Percentiles rank a stretch among this genome's conserved stretches.
These are phyloP conservation scores for Halesus radiatus DNA, from an alignment of 1,140 invertebrate species.

Conservation along the genomic window DNA sequence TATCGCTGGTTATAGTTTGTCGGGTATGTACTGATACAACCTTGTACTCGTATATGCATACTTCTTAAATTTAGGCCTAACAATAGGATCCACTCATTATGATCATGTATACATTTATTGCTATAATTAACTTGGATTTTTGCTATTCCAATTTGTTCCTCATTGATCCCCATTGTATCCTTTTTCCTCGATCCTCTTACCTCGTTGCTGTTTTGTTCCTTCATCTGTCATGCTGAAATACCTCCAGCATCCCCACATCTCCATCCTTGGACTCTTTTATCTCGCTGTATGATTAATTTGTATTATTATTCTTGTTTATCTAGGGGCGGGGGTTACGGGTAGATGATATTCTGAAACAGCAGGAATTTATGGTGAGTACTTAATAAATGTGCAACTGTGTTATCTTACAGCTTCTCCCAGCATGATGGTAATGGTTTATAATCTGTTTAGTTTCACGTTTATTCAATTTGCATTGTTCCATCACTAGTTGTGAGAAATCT, in stretches of 20 bases:
- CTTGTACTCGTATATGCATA: no score
- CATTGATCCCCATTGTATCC: no score
- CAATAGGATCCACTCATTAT: no score
- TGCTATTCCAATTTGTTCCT: no score
- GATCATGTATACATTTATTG: no score
- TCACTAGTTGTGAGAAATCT: no score
- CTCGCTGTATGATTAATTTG: constrained; percentile 46
- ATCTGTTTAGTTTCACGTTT: background rate
- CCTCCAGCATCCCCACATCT: background rate
- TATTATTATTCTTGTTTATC: constrained; percentile 46
- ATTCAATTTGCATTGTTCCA: background rate
- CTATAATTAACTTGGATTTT: no score
- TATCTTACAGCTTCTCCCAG: background rate
- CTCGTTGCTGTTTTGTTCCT: background rate
- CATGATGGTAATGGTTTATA: constrained; percentile 1
- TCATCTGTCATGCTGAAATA: background rate
- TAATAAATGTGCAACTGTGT: constrained; percentile 25
- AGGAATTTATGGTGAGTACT: constrained; percentile 57
- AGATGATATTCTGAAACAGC: constrained; percentile 58
- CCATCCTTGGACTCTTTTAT: background rate
- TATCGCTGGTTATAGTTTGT: no score
- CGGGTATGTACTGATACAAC: no score
- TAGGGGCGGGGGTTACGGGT: constrained; percentile 58
- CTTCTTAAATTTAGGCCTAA: no score
- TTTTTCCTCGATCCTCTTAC: background rate